Conservation (phyloP, 2,888 invertebrate species). For the Autographa gamma region DNA sequence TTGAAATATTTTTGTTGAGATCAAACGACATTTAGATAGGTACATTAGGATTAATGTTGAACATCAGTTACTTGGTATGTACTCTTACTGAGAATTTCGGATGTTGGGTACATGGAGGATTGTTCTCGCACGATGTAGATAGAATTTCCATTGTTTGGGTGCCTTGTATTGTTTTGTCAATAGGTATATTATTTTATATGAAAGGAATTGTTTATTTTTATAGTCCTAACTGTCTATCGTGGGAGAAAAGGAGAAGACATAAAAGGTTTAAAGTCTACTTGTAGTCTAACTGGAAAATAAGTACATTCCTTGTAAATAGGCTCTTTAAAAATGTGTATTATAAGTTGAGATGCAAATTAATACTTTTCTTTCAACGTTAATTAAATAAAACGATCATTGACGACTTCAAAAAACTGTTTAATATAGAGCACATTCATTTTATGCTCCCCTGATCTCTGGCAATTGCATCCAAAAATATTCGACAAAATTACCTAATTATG, state of each 20-base stretch:
- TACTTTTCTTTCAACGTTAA: conserved; percentile 4
- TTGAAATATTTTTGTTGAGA: conserved; percentile 88
- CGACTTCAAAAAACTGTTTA: background rate
- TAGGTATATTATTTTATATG: too few relatives aligned
- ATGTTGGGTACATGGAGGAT: conserved; percentile 63
- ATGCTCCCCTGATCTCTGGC: background rate
- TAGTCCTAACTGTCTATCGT: too few relatives aligned
- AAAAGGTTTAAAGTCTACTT: too few relatives aligned
- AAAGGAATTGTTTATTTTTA: too few relatives aligned
- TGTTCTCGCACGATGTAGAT: conserved; percentile 69
- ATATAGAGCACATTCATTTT: conserved; percentile 4
- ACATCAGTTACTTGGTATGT: conserved; percentile 79
- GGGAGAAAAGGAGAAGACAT: background rate
- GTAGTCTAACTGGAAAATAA: background rate
- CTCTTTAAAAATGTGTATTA: too few relatives aligned
- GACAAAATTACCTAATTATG: background rate
- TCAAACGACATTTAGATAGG: conserved; percentile 86
- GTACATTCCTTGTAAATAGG: too few relatives aligned
- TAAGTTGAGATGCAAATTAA: background rate
- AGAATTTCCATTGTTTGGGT: conserved; percentile 68
- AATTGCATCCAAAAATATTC: background rate
- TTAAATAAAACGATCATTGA: conserved; percentile 2
- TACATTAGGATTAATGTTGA: conserved; percentile 88
- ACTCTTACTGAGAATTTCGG: conserved; percentile 74
- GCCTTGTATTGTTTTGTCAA: conserved; percentile 49